Conservation (phyloP, 2,797 vertebrate genomes). For the Cirrhinus molitorella region DNA sequence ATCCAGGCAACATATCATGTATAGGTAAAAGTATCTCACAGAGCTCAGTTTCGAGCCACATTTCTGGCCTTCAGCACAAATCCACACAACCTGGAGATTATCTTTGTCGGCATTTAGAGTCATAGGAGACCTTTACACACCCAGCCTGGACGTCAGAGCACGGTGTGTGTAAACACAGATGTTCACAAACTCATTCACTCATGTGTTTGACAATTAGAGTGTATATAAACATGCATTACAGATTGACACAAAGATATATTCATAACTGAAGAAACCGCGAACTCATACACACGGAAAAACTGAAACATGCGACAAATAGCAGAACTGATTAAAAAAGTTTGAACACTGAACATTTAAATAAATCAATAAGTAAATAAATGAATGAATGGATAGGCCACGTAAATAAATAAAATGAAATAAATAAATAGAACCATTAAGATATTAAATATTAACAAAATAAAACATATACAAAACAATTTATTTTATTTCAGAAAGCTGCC, state of each 20-base stretch:
- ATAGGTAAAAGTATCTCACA: constrained; percentile 2
- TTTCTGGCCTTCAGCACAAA: constrained; percentile 60
- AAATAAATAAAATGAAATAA: background rate
- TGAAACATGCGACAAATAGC: constrained; percentile 1
- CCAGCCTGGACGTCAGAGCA: constrained; percentile 6
- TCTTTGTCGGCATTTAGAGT: constrained; percentile 60
- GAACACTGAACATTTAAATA: background rate
- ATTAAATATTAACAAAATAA: too few species aligned
- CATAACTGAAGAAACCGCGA: background rate
- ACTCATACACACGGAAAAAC: constrained; percentile 22
- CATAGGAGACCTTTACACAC: constrained; percentile 58
- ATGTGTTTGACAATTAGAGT: constrained; percentile 10
- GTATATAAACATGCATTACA: constrained; percentile 21
- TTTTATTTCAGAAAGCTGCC: too few species aligned
- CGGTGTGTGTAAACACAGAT: constrained; percentile 40
- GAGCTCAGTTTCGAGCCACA: constrained; percentile 59
- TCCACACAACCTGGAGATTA: constrained; percentile 65
- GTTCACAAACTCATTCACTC: constrained; percentile 22
- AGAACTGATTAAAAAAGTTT: background rate
- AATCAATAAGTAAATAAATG: background rate
- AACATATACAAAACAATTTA: too few species aligned
- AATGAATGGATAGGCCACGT: background rate
- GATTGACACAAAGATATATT: constrained; percentile 4
- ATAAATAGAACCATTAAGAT: background rate
- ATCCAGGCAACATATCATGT: background rate